Conservation (phyloP, 1,140 invertebrate genomes). For the Drosophila sturtevanti region DNA sequence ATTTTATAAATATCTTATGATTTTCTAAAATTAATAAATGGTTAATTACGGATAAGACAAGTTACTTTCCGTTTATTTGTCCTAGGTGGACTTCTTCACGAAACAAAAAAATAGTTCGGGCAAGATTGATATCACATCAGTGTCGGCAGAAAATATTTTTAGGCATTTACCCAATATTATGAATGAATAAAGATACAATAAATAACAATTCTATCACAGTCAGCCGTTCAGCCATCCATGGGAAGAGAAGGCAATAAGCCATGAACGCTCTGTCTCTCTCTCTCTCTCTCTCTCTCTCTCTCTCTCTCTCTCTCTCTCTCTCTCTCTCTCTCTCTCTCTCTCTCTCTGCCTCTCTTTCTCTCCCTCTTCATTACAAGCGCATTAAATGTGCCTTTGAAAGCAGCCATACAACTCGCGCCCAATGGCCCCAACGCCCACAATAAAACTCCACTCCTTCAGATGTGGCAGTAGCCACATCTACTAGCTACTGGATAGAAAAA, state of each 20-base stretch:
- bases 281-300: no score
- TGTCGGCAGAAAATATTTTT: neutral
- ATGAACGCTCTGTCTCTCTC: neutral
- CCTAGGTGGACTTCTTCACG: no score
- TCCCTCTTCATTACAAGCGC: neutral
- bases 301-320: neutral
- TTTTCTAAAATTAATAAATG: no score
- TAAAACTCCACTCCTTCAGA: slow-evolving; percentile 9
- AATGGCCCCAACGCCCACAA: slow-evolving; percentile 28
- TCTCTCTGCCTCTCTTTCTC: no score
- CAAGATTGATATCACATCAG: no score
- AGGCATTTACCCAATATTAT: neutral
- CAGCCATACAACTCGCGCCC: slow-evolving; percentile 32
- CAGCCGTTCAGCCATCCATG: neutral
- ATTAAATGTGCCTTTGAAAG: neutral
- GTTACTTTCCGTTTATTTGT: no score
- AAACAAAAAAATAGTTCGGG: neutral
- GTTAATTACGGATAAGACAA: no score
- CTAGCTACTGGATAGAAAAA: slow-evolving; percentile 18
- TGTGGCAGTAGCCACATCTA: neutral
- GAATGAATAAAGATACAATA: neutral
- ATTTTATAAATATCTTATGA: no score
- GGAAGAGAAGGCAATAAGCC: neutral
- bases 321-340: no score
- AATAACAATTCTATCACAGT: neutral